Evolutionary conservation across 2,797 vertebrate genomes (phyloP).

Genomic region (Perdix hodgsoniae): DNA sequence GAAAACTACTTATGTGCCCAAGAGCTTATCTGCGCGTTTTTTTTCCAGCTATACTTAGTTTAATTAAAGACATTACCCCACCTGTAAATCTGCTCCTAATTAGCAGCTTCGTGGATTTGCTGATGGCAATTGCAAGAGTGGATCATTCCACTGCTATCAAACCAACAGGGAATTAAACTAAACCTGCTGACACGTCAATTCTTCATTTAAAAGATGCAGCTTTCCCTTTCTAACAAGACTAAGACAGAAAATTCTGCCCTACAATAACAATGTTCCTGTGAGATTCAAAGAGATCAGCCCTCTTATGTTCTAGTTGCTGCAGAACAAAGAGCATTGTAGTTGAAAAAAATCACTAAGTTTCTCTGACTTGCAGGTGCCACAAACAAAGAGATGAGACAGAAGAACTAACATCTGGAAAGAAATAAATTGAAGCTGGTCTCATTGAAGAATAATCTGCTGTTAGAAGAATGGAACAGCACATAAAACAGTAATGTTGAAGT

Average conservation of each 20-base stretch:
- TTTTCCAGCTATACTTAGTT: constrained; percentile 23
- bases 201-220: constrained; percentile 13
- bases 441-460: neutral
- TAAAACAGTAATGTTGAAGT: neutral
- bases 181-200: constrained; percentile 23
- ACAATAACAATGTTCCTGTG: neutral
- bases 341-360: neutral
- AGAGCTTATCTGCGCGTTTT: constrained; percentile 46
- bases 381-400: neutral
- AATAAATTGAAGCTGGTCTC: neutral
- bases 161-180: constrained; percentile 21
- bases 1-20: constrained; percentile 48
- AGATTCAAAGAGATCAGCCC: neutral
- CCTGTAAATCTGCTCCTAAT: constrained; percentile 73
- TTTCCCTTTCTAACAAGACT: constrained; percentile 4
- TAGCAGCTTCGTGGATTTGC: constrained; percentile 62
- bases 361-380: neutral
- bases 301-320: neutral
- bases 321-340: neutral
- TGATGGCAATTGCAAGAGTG: constrained; percentile 57
- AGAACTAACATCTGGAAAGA: neutral
- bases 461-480: neutral
- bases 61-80: constrained; percentile 68
- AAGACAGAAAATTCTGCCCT: neutral
- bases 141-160: constrained; percentile 45